Conservation (phyloP, 1,140 invertebrate genomes). For the Panulirus ornatus region DNA sequence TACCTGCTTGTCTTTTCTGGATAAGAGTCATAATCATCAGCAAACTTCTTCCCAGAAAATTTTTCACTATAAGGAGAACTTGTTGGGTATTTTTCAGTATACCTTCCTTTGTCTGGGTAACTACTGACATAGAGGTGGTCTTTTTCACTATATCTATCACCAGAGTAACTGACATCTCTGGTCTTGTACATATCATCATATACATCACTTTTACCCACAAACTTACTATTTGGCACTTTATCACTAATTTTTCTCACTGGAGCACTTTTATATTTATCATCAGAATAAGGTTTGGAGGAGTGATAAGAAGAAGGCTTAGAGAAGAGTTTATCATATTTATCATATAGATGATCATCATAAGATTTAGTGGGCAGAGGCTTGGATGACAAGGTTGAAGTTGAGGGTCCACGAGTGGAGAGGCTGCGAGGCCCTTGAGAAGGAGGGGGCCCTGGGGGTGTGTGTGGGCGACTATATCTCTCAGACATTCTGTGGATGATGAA, state of each 20-base stretch:
- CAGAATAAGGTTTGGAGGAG: slow-evolving; percentile 42
- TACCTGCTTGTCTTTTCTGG: slow-evolving; percentile 55
- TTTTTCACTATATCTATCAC: slow-evolving; percentile 51
- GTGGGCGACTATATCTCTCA: slow-evolving; percentile 54
- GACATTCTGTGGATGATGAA: slow-evolving; percentile 51
- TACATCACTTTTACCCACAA: slow-evolving; percentile 20
- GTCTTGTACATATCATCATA: slow-evolving; percentile 42
- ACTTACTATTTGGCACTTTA: slow-evolving; percentile 56
- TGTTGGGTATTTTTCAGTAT: slow-evolving; percentile 47
- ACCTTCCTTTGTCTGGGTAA: slow-evolving; percentile 28
- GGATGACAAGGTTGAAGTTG: slow-evolving; percentile 42
- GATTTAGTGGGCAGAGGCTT: slow-evolving; percentile 33
- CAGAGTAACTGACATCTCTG: slow-evolving; percentile 36
- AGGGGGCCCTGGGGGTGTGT: slow-evolving; percentile 62
- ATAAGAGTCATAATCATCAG: slow-evolving; percentile 41
- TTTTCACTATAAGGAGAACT: slow-evolving; percentile 17
- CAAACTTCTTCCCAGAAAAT: slow-evolving; percentile 47
- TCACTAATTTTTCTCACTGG: slow-evolving; percentile 45
- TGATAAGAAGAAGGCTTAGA: slow-evolving; percentile 41
- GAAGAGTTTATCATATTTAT: slow-evolving; percentile 37
- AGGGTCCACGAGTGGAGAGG: slow-evolving; percentile 18
- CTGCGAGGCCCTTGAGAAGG: slow-evolving; percentile 49
- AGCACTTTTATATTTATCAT: slow-evolving; percentile 59
- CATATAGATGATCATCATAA: slow-evolving; percentile 17
- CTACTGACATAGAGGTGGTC: neutral